phyloP scores from a whole-genome alignment of 2,797 vertebrate species.

The Enteromius afrohamiltoni region DNA sequence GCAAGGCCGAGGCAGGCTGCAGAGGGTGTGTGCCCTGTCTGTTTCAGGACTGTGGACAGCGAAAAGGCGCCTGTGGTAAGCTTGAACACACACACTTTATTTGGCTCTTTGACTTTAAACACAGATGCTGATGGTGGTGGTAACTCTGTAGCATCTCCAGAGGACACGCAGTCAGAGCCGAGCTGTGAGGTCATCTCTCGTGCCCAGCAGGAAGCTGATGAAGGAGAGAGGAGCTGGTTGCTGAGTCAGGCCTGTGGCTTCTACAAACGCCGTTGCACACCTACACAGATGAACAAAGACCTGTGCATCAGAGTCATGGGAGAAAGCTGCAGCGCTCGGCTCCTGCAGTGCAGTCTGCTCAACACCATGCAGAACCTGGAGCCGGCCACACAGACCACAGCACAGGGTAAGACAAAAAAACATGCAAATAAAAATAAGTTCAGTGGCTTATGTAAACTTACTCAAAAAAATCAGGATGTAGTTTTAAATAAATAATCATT shows the following conservation, averaged over 20 bases:
- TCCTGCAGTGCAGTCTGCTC: constrained; percentile 81
- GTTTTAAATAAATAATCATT: neutral
- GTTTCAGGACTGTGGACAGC: constrained; percentile 84
- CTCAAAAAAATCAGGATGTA: neutral
- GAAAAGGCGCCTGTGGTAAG: constrained; percentile 76
- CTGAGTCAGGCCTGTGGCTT: constrained; percentile 85
- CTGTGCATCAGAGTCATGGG: constrained; percentile 80
- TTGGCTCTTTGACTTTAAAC: neutral
- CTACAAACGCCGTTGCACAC: constrained; percentile 81
- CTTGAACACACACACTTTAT: neutral
- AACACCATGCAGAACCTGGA: constrained; percentile 81
- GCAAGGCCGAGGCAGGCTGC: constrained; percentile 74
- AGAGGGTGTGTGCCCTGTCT: constrained; percentile 81
- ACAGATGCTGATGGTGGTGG: neutral
- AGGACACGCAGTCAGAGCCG: constrained; percentile 72
- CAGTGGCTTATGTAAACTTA: neutral
- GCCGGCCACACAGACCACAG: constrained; percentile 71
- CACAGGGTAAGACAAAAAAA: constrained; percentile 68
- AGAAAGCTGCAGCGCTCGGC: constrained; percentile 82
- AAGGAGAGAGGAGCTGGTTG: constrained; percentile 82
- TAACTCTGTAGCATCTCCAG: constrained; percentile 65
- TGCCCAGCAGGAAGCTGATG: constrained; percentile 75
- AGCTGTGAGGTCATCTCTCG: constrained; percentile 80
- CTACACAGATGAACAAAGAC: constrained; percentile 66
- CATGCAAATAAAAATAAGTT: neutral